These are phyloP conservation scores for Phalanger gymnotis DNA, from an alignment of 2,797 vertebrate species.

Conservation along the genomic window DNA sequence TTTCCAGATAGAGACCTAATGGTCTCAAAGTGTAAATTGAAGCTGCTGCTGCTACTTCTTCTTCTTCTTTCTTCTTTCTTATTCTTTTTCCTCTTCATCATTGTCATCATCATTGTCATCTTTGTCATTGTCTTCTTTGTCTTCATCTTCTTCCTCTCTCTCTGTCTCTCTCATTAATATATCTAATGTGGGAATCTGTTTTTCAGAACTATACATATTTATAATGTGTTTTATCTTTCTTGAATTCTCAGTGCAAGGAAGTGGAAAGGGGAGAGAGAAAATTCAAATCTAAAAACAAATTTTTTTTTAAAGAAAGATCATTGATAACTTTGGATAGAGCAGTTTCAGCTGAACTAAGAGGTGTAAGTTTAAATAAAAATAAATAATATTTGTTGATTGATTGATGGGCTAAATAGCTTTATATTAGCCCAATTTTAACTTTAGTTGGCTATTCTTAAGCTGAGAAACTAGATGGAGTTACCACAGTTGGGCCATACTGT, in stretches of 20 bases:
- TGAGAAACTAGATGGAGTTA: not conserved
- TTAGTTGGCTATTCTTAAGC: not conserved
- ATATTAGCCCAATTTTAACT: not conserved
- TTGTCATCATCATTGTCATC: no score
- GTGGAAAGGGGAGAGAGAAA: not conserved
- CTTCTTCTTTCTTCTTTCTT: no score
- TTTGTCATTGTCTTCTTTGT: no score
- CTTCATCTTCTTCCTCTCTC: no score
- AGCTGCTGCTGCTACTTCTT: not conserved
- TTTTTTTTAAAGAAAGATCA: not conserved
- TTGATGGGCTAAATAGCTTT: not conserved
- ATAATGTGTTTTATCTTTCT: no score
- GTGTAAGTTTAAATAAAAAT: not conserved
- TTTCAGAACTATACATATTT: no score
- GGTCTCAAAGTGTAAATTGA: not conserved
- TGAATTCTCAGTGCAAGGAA: not conserved
- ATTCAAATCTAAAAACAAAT: not conserved
- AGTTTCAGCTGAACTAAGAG: not conserved
- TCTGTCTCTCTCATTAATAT: no score
- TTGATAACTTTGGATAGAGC: not conserved
- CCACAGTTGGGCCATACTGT: not conserved
- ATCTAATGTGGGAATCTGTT: no score
- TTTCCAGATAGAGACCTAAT: not conserved
- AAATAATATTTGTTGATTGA: not conserved
- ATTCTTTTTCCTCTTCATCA: no score